These are phyloP conservation scores for Stictocephala bisonia DNA, from an alignment of 2,888 invertebrate genomes.

Conservation along the genomic window DNA sequence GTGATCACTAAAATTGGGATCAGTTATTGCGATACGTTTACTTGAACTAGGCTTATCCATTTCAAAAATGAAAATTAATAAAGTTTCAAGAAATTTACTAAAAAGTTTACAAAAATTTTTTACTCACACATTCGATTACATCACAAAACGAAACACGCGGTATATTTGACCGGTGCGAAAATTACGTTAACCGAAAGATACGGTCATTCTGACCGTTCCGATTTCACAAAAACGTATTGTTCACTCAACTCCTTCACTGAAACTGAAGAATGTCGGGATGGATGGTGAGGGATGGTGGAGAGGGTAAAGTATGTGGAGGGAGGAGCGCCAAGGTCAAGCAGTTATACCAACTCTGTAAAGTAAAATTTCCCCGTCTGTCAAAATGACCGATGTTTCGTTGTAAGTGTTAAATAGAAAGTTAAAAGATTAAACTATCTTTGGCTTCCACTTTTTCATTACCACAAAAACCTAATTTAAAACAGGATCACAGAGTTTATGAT, in stretches of 20 bases:
- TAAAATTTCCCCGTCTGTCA: constrained; percentile 26
- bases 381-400: constrained; percentile 31
- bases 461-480: no score
- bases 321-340: constrained; percentile 34
- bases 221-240: constrained; percentile 26
- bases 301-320: constrained; percentile 20
- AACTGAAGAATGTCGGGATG: constrained; percentile 23
- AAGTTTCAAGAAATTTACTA: constrained; percentile 9
- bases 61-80: constrained; percentile 19
- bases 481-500: no score
- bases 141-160: constrained; percentile 11
- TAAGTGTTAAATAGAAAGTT: constrained; percentile 29
- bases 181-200: constrained; percentile 19
- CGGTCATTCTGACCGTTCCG: constrained; percentile 10
- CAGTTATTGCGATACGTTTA: constrained; percentile 27
- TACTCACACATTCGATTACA: constrained; percentile 1
- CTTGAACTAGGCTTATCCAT: constrained; percentile 13
- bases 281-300: not conserved
- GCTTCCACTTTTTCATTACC: no score
- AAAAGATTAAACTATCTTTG: no score
- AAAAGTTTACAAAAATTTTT: not conserved
- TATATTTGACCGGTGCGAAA: constrained; percentile 23
- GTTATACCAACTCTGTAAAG: constrained; percentile 3
- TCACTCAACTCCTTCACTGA: constrained; percentile 21
- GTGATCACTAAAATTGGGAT: constrained; percentile 25